phyloP scores from a whole-genome alignment of 2,797 vertebrate species.

The Hephaestus fuliginosus region DNA sequence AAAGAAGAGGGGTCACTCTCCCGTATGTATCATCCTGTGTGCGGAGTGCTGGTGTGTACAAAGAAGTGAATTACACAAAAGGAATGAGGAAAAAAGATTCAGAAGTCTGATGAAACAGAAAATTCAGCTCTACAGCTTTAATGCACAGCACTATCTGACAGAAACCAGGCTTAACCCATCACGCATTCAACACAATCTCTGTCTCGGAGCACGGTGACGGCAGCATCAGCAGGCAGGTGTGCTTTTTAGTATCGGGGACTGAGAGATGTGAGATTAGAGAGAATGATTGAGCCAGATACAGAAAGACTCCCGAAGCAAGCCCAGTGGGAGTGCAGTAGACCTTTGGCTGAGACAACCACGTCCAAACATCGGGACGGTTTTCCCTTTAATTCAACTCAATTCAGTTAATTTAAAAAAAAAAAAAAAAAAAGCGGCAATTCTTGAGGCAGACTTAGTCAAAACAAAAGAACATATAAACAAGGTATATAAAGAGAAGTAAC shows the following conservation, averaged over 20 bases:
- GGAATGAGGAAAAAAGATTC: slow-evolving; percentile 8
- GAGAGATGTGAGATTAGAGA: slow-evolving; percentile 35
- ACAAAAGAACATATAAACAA: too few species aligned
- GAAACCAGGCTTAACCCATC: slow-evolving; percentile 25
- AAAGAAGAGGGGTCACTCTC: neutral
- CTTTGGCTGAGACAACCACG: neutral
- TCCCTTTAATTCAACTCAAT: too few species aligned
- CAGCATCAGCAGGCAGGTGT: slow-evolving; percentile 29
- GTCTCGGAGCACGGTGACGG: neutral
- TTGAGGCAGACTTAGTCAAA: too few species aligned
- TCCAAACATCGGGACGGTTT: neutral
- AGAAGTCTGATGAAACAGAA: slow-evolving; percentile 33
- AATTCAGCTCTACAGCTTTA: slow-evolving; percentile 2
- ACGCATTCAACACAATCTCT: slow-evolving; percentile 28
- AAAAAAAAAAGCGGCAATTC: too few species aligned
- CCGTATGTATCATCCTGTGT: slow-evolving; percentile 4
- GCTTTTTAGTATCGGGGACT: slow-evolving; percentile 1
- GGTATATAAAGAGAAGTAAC: too few species aligned
- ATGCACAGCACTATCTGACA: slow-evolving; percentile 31
- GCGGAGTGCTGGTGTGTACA: neutral
- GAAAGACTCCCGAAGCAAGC: slow-evolving; percentile 12
- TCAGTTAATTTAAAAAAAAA: too few species aligned
- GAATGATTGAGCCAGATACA: slow-evolving; percentile 7
- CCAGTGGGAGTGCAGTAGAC: neutral
- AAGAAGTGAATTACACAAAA: slow-evolving; percentile 11